Conservation (phyloP, 2,797 vertebrate species). For the Mus caroli region DNA sequence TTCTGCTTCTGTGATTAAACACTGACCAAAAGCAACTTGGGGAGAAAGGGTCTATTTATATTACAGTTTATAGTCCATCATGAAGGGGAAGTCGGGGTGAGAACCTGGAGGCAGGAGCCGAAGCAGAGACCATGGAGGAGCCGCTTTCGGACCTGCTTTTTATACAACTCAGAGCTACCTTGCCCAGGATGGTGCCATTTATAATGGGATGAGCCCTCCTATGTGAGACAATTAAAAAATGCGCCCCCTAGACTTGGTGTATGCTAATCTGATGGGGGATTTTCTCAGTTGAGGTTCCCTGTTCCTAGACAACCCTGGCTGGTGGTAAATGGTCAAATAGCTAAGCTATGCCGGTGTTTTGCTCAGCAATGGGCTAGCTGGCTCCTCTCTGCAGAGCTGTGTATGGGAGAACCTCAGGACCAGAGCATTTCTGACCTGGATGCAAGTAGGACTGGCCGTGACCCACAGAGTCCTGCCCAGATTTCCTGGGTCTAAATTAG, state of each 20-base stretch:
- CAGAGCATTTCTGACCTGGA: background rate
- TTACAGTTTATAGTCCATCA: background rate
- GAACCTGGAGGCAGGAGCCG: background rate
- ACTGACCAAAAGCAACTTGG: background rate
- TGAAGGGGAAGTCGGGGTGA: background rate
- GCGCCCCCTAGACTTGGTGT: background rate
- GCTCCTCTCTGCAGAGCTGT: background rate
- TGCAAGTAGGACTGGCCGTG: rapidly evolving
- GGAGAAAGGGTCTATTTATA: background rate
- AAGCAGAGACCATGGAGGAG: background rate
- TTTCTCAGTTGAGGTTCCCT: background rate
- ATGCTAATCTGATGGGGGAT: background rate
- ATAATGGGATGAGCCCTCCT: background rate
- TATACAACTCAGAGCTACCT: background rate
- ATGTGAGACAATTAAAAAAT: background rate
- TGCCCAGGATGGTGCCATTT: background rate
- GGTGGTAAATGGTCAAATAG: background rate
- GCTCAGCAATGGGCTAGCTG: too few species aligned
- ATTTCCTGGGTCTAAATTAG: rapidly evolving
- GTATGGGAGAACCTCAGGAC: background rate
- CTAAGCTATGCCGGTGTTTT: background rate
- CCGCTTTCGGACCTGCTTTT: background rate
- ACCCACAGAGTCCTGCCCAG: rapidly evolving
- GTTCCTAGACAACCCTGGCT: background rate
- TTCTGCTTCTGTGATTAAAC: background rate